phyloP scores from a whole-genome alignment of 2,113 vertebrate species.

The Centropristis striata region DNA sequence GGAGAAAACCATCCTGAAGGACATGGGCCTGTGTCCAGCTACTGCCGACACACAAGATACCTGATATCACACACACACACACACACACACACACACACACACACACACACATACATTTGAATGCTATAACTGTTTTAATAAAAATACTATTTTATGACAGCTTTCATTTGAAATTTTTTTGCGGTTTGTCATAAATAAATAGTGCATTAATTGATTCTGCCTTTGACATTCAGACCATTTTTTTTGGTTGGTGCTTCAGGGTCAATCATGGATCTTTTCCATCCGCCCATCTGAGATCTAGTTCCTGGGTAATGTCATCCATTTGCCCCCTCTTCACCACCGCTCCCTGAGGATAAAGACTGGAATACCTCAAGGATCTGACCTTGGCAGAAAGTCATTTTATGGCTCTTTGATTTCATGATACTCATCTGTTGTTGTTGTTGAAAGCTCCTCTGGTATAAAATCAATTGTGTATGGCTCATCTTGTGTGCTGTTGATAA shows the following conservation, averaged over 20 bases:
- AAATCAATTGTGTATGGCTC: neutral
- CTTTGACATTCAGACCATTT: neutral
- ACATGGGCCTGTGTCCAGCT: constrained; percentile 63
- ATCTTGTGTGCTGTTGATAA: constrained; percentile 22
- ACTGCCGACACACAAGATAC: constrained; percentile 38
- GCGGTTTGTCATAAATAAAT: neutral
- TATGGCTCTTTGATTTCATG: constrained; percentile 51
- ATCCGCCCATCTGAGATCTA: constrained; percentile 44
- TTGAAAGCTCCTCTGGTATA: constrained; percentile 1
- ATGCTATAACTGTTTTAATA: neutral
- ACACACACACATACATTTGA: neutral
- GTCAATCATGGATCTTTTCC: constrained; percentile 29
- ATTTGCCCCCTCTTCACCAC: constrained; percentile 37
- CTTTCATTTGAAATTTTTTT: neutral
- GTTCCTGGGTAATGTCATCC: constrained; percentile 61
- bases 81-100: constrained; percentile 30
- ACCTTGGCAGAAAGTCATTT: constrained; percentile 59
- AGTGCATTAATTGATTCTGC: neutral
- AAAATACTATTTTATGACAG: neutral
- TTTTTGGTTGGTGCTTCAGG: constrained; percentile 17
- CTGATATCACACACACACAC: constrained; percentile 46
- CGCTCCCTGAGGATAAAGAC: constrained; percentile 29
- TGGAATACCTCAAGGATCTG: constrained; percentile 30
- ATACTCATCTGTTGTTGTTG: constrained; percentile 7
- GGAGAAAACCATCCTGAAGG: constrained; percentile 77